Evolutionary conservation across 1,140 invertebrate species (phyloP), one percentile per base, ranked within the genome.

Genomic region (Formica exsecta): DNA sequence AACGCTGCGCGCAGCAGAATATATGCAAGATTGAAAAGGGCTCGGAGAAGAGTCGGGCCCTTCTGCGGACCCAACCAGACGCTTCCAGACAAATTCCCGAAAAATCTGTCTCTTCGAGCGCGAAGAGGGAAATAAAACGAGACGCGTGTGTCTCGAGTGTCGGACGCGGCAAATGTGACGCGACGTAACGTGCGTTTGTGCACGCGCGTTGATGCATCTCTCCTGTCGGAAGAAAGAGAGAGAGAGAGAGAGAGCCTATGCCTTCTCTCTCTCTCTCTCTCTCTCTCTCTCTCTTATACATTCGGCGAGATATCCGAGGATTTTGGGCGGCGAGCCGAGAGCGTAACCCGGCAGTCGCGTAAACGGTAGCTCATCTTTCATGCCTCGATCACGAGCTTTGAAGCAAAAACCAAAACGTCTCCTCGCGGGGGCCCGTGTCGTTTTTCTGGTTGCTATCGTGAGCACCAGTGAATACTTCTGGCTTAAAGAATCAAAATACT

Each of bases 121-220:
- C 66, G 83, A 86, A 85, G 76, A 89, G 57, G 29, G 68, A 89
- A 89, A 89, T 79, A 88, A 89, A 87, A 71, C 54, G 79, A 81
- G 19, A 76, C 84, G 61, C 73, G 86, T 90, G 88, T 91, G 88
- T 91, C 90, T 91, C 90, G 88, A 91, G 88, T 91, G 86, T 91
- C 88, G 88, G 48, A 66, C 57, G 51, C 64, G 70, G 25, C 81
- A 61, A 36, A 25, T 29, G 44, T 32, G 59, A 75, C 66, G 61
- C 22, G 22, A 22, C 22, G 22, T 22, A 22, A 22, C 22, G 22
- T 22, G 70, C 54, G 86, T 87, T 57, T 48, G 74, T 79, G 74
- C 61, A 79, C 25, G 38, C 74, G 62, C 38, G 25, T 68, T 61
- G 61, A 59, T 57, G 74, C 38, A 8, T 36, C 44, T 16, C 32